These are phyloP conservation scores for Philereme vetulata DNA, from an alignment of 2,888 invertebrate genomes.

Conservation along the genomic window DNA sequence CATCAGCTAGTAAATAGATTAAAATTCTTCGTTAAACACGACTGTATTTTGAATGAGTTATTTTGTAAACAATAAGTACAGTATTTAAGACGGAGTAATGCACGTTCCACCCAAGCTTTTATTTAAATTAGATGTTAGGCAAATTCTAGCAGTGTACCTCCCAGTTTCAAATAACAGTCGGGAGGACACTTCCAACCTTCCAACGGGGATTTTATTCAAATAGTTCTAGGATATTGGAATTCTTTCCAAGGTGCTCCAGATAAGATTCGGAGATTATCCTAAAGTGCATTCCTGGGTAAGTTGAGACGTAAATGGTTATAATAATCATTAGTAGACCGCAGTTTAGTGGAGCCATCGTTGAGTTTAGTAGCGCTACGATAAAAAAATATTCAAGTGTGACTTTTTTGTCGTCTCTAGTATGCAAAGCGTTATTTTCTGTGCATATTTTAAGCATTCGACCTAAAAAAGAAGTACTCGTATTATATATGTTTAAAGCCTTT, in stretches of 20 bases:
- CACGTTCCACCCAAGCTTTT: background rate
- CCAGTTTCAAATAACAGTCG: slow-evolving; percentile 31
- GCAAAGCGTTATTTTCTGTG: too few species aligned
- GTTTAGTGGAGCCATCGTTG: slow-evolving; percentile 1
- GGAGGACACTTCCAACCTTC: slow-evolving; percentile 38
- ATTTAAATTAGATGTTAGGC: background rate
- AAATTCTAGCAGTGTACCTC: background rate
- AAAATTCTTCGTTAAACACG: too few species aligned
- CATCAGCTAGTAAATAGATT: too few species aligned
- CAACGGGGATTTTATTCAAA: slow-evolving; percentile 53
- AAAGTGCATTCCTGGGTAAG: slow-evolving; percentile 22
- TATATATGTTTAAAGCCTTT: too few species aligned
- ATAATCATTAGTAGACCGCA: slow-evolving; percentile 20
- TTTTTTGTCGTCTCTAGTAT: too few species aligned
- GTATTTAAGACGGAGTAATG: too few species aligned
- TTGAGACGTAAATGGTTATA: slow-evolving; percentile 19
- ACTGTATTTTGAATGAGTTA: too few species aligned
- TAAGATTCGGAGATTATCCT: slow-evolving; percentile 22
- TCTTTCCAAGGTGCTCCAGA: slow-evolving; percentile 34
- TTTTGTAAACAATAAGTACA: too few species aligned
- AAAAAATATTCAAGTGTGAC: too few species aligned
- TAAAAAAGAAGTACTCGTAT: too few species aligned
- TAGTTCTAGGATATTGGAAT: slow-evolving; percentile 48
- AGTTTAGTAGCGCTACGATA: too few species aligned
- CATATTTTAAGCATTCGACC: too few species aligned